phyloP scores from a whole-genome alignment of 1,140 invertebrate species.

The Eubasilissa regina region DNA sequence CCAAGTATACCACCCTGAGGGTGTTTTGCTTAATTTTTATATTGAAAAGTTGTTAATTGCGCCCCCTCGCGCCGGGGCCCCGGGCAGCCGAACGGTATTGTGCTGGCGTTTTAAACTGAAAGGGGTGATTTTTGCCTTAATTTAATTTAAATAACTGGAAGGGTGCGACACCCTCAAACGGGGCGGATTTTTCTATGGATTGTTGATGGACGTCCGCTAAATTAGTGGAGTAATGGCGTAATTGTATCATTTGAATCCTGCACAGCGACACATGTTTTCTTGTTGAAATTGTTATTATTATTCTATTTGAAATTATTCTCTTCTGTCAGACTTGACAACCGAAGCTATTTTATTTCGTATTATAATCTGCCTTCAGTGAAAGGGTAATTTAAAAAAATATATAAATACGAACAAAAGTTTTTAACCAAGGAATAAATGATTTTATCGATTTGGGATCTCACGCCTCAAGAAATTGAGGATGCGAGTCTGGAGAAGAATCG shows the following conservation, averaged over 20 bases:
- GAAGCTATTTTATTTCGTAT: too few relatives aligned
- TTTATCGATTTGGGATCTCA: too few relatives aligned
- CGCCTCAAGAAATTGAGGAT: too few relatives aligned
- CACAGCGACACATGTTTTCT: conserved; percentile 21
- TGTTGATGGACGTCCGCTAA: conserved; percentile 1
- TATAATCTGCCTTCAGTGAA: too few relatives aligned
- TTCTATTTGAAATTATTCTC: not conserved
- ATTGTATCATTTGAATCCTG: conserved; percentile 5
- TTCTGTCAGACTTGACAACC: too few relatives aligned
- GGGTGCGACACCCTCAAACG: not conserved
- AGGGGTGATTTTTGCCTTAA: conserved; percentile 59
- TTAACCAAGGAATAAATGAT: too few relatives aligned
- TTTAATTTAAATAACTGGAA: conserved; percentile 57
- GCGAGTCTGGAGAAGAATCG: too few relatives aligned
- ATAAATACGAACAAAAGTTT: too few relatives aligned
- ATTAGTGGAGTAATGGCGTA: conserved; percentile 5
- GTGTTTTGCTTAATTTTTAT: conserved; percentile 52
- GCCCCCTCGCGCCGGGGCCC: conserved; percentile 8
- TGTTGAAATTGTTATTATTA: not conserved
- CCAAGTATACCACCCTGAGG: not conserved
- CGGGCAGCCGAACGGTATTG: conserved; percentile 33
- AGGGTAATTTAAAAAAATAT: too few relatives aligned
- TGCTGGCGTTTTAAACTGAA: conserved; percentile 54
- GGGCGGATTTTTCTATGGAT: conserved; percentile 19
- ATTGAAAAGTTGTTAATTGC: conserved; percentile 61